These are phyloP conservation scores for Zaprionus ghesquierei DNA, from an alignment of 1,140 invertebrate species.

Conservation along the genomic window DNA sequence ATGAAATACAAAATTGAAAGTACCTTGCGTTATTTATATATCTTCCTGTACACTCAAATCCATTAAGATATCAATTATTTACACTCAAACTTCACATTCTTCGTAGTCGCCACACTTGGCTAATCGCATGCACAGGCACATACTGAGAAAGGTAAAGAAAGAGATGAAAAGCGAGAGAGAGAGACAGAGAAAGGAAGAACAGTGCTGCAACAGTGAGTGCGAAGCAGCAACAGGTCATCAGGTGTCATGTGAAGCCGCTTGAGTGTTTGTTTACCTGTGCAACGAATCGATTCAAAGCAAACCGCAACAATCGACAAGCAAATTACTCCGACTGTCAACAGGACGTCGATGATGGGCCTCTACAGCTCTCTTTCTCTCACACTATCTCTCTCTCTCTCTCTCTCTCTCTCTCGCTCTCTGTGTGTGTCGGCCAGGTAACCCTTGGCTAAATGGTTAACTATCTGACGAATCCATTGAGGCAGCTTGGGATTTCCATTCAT, in stretches of 20 bases:
- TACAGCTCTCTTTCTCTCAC: background rate
- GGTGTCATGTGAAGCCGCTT: constrained; percentile 6
- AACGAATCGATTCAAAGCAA: constrained; percentile 37
- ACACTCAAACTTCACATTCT: too few species aligned
- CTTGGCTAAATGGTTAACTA: background rate
- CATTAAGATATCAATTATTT: too few species aligned
- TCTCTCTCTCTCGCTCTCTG: background rate
- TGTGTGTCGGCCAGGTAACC: background rate
- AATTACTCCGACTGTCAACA: constrained; percentile 29
- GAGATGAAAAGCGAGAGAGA: too few species aligned
- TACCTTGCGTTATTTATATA: too few species aligned
- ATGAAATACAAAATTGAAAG: too few species aligned
- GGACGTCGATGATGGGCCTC: background rate
- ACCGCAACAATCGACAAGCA: constrained; percentile 29
- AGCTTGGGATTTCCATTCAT: constrained; percentile 4
- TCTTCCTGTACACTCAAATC: too few species aligned
- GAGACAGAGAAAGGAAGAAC: too few species aligned
- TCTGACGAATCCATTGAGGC: background rate
- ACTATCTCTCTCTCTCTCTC: background rate
- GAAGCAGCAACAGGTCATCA: constrained; percentile 31
- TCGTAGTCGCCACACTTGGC: too few species aligned
- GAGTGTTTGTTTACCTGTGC: constrained; percentile 26
- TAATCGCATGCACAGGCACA: too few species aligned
- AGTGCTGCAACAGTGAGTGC: too few species aligned
- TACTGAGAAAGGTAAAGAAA: too few species aligned